These are phyloP conservation scores for Trichomalopsis sarcophagae DNA, from an alignment of 1,140 invertebrate genomes.

Conservation along the genomic window DNA sequence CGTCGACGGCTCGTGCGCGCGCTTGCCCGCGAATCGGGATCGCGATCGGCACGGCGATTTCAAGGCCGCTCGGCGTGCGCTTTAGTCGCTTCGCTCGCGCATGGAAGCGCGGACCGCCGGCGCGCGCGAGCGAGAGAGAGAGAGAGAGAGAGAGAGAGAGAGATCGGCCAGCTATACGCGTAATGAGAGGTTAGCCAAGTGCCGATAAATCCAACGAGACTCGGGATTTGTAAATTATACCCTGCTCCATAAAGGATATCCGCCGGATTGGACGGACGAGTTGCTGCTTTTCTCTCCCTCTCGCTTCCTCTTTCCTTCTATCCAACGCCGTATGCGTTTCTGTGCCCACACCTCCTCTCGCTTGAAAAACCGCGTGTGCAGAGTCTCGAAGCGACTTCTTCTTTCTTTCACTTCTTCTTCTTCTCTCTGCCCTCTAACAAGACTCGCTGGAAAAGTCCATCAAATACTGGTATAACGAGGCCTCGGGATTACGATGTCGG, in stretches of 20 bases:
- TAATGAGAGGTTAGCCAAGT: conserved; percentile 75
- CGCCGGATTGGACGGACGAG: conserved; percentile 47
- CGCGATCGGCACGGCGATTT: conserved; percentile 57
- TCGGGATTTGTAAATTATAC: conserved; percentile 76
- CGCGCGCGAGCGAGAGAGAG: background rate
- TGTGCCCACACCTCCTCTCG: background rate
- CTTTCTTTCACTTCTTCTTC: background rate
- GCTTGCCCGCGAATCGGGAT: conserved; percentile 56
- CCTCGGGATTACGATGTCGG: conserved; percentile 36
- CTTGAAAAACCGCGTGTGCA: background rate
- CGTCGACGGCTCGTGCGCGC: background rate
- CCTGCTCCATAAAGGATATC: conserved; percentile 67
- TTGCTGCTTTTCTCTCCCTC: conserved; percentile 23
- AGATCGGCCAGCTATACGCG: conserved; percentile 42
- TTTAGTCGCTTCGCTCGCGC: background rate
- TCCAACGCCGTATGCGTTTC: background rate
- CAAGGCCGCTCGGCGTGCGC: conserved; percentile 52
- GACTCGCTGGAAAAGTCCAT: conserved; percentile 49
- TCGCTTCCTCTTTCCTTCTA: conserved; percentile 15
- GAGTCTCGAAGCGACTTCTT: background rate
- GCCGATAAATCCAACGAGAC: conserved; percentile 74
- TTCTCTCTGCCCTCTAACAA: conserved; percentile 29
- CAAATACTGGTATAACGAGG: conserved; percentile 49
- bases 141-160: too few relatives aligned
- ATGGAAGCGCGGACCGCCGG: background rate